Conservation (phyloP, 2,797 vertebrate species). For the Chromobotia macracanthus region DNA sequence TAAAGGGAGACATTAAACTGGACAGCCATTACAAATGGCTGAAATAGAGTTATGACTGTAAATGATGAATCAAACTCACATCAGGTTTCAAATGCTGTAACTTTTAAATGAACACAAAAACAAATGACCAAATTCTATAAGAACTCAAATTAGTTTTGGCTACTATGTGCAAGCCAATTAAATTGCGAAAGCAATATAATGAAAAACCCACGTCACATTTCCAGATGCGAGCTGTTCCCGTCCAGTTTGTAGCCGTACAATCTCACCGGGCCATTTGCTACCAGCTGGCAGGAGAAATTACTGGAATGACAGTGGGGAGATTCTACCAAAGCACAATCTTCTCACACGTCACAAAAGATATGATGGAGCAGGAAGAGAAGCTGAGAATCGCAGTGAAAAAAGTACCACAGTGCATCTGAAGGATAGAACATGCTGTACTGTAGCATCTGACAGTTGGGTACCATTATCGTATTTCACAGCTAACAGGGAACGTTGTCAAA, state of each 20-base stretch:
- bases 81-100: not conserved
- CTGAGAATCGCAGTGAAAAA: conserved; percentile 16
- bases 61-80: conserved; percentile 13
- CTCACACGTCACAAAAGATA: conserved; percentile 31
- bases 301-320: conserved; percentile 43
- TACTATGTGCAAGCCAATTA: not conserved
- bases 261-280: conserved; percentile 50
- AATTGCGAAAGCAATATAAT: not conserved
- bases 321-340: conserved; percentile 17
- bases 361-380: conserved; percentile 21
- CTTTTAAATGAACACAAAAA: conserved; percentile 1
- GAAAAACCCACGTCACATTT: not conserved
- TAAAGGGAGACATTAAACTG: conserved; percentile 18
- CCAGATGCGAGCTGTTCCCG: conserved; percentile 51
- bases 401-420: conserved; percentile 3
- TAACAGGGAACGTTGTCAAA: not conserved
- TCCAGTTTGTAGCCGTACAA: conserved; percentile 34
- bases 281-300: conserved; percentile 58
- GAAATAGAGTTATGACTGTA: not conserved
- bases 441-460: not conserved
- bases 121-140: not conserved
- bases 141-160: not conserved
- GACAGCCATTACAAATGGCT: not conserved
- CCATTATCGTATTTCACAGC: not conserved
- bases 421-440: not conserved